These are phyloP conservation scores for Zygaena filipendulae DNA, from an alignment of 2,888 invertebrate genomes.

Conservation along the genomic window DNA sequence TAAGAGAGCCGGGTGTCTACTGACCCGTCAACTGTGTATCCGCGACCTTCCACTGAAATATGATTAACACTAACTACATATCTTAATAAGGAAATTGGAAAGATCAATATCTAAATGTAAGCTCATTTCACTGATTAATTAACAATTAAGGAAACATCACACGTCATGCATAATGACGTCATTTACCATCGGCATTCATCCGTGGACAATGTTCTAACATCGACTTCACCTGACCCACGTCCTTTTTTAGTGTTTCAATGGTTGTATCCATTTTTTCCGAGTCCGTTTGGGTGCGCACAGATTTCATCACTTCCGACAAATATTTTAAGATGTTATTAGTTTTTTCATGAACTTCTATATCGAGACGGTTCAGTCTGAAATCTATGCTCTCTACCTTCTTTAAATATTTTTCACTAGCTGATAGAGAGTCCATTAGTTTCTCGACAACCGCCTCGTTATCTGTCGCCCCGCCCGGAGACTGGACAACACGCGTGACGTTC, in stretches of 20 bases:
- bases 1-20: conserved; percentile 32
- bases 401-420: conserved; percentile 52
- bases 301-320: conserved; percentile 31
- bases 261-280: conserved; percentile 28
- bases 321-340: conserved; percentile 44
- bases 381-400: conserved; percentile 58
- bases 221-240: conserved; percentile 32
- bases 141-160: no score
- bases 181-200: conserved; percentile 7
- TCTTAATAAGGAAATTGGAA: no score
- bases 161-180: no score
- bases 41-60: conserved; percentile 27
- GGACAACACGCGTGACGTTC: conserved; percentile 34
- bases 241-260: conserved; percentile 29
- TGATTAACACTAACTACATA: no score
- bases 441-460: conserved; percentile 51
- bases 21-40: conserved; percentile 25
- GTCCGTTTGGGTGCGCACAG: conserved; percentile 20
- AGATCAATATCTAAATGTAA: no score
- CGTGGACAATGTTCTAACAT: conserved; percentile 25
- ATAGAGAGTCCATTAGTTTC: conserved; percentile 47
- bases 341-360: conserved; percentile 56
- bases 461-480: conserved; percentile 18
- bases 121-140: no score
- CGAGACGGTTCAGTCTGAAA: conserved; percentile 47